Evolutionary conservation across 1,140 invertebrate genomes (phyloP), one percentile per base, ranked within the genome.

Genomic region (Drosophila sechellia): DNA sequence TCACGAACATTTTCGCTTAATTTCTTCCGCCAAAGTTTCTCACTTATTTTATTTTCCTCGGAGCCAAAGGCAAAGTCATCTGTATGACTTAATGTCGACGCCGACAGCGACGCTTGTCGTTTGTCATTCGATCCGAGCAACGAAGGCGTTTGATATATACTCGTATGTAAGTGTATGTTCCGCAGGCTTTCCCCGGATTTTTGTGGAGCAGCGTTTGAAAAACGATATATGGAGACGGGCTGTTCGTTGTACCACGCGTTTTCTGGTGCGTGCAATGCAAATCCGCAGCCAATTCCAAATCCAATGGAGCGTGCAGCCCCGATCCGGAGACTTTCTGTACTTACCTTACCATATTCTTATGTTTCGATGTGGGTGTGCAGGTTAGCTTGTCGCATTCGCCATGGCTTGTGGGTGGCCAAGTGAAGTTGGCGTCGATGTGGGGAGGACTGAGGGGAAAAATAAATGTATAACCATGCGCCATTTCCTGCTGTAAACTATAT

Each of bases 231-330:
- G 20, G 35, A 53, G 40, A 71, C 45, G 65, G 31, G 40, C 10
- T 46, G 35, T 45, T 37, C 37, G 35, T 39, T 11, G 20, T 75
- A 81, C 74, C 77, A 80, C 81, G 78, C 81, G 83, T 73, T 77
- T 87, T 77, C 65, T 87, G 79, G 84, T 87, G 79, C 83, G 83
- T 87, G 81, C 79, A 87, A 81, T 77, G 68, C 83, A 81, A 86
- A 86, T 87, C 69, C 81, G 86, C 77, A 81, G 31, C 48, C 48
- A 34, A 46, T 12, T 65, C 63, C 73, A 64, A 81, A 79, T 78
- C 64, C 81, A 86, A 79, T 86, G 75, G 52, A 79, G 61, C 83
- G n/a, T 78, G 69, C 54, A 56, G 56, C 39, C 58, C 34, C 42
- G 43, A 65, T 54, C 46, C 34, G 34, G 50, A 48, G 20, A 35